phyloP scores from a whole-genome alignment of 2,113 vertebrate species.

The Hipposideros armiger region DNA sequence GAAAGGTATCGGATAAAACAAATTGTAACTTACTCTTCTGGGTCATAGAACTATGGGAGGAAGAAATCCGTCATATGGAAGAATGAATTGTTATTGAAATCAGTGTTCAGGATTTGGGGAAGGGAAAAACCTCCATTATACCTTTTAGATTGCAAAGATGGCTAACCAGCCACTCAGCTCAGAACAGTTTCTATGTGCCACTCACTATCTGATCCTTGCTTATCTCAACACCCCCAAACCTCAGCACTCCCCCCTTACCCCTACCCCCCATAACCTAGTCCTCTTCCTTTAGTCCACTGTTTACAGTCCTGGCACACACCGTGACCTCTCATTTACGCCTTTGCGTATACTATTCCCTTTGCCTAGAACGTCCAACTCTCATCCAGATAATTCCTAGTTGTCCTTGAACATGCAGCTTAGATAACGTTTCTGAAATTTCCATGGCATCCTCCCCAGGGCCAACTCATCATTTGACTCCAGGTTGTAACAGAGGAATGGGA shows the following conservation, averaged over 20 bases:
- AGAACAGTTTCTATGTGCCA: neutral
- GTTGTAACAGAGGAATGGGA: accelerated
- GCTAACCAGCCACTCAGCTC: neutral
- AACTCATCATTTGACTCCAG: neutral
- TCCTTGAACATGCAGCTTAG: neutral
- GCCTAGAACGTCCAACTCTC: neutral
- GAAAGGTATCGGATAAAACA: conserved; percentile 14
- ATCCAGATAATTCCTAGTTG: neutral
- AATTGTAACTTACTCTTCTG: neutral
- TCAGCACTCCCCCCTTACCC: accelerated
- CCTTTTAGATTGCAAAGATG: neutral
- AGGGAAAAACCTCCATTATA: neutral
- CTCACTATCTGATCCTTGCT: neutral
- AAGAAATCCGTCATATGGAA: conserved; percentile 1
- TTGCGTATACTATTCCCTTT: neutral
- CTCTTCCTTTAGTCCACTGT: neutral
- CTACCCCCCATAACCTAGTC: no score
- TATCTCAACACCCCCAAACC: neutral
- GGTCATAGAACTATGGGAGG: neutral
- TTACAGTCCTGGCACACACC: no score
- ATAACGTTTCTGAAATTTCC: neutral
- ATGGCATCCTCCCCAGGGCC: neutral
- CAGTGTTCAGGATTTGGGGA: neutral
- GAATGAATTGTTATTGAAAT: neutral
- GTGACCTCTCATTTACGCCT: neutral